These are phyloP conservation scores for Patella pellucida DNA, from an alignment of 2,888 invertebrate genomes.

Conservation along the genomic window DNA sequence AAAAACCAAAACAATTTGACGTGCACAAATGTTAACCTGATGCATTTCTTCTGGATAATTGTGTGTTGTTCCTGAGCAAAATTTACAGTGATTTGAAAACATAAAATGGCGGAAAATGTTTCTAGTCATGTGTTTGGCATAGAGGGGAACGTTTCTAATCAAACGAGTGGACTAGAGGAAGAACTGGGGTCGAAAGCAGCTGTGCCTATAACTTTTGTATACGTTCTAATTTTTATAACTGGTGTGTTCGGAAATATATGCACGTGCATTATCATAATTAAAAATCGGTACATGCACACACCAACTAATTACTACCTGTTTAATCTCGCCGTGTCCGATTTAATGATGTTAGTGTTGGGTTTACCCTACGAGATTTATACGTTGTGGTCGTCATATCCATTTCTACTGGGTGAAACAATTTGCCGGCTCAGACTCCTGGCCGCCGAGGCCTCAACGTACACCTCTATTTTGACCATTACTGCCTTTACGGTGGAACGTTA, in stretches of 20 bases:
- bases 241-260: slow-evolving; percentile 62
- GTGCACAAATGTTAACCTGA: too few species aligned
- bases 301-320: slow-evolving; percentile 85
- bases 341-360: slow-evolving; percentile 83
- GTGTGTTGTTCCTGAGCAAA: too few species aligned
- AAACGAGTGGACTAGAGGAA: slow-evolving; percentile 32
- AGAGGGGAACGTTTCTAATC: not conserved
- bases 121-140: too few species aligned
- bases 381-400: slow-evolving; percentile 69
- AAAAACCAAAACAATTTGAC: too few species aligned
- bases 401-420: slow-evolving; percentile 80
- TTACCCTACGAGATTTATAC: slow-evolving; percentile 84
- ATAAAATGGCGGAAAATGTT: too few species aligned
- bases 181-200: slow-evolving; percentile 49
- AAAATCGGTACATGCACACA: slow-evolving; percentile 62
- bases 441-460: slow-evolving; percentile 82
- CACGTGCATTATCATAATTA: slow-evolving; percentile 59
- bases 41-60: too few species aligned
- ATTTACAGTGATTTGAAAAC: too few species aligned
- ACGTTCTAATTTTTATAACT: slow-evolving; percentile 56
- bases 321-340: slow-evolving; percentile 87
- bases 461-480: slow-evolving; percentile 83
- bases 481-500: slow-evolving; percentile 90
- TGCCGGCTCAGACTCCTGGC: slow-evolving; percentile 84
- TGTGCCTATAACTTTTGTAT: slow-evolving; percentile 55